Evolutionary conservation across 2,888 invertebrate genomes (phyloP).

Genomic region (Tetheella fluctuosa): DNA sequence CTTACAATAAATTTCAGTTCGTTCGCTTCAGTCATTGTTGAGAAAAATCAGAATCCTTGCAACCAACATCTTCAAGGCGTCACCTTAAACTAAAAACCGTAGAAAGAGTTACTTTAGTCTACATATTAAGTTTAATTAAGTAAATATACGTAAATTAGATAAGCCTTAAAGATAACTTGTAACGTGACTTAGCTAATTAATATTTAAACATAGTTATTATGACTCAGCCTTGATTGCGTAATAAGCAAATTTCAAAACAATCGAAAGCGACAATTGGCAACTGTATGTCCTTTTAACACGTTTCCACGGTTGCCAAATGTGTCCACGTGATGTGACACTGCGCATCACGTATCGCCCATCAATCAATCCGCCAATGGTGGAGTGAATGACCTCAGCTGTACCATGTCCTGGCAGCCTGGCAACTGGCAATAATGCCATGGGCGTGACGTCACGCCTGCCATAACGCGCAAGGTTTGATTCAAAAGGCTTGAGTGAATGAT

Average conservation of each 20-base stretch:
- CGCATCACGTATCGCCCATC: conserved; percentile 60
- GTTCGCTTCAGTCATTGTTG: no score
- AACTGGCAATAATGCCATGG: conserved; percentile 41
- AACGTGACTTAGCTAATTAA: not conserved
- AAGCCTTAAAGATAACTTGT: no score
- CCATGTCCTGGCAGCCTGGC: conserved; percentile 34
- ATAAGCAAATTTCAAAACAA: conserved; percentile 42
- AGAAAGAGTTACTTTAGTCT: no score
- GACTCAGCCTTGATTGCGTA: conserved; percentile 24
- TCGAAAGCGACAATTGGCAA: conserved; percentile 38
- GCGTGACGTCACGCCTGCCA: conserved; percentile 47
- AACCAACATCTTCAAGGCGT: no score
- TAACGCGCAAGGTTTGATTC: conserved; percentile 13
- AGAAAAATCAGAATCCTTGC: no score
- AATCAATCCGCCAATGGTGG: conserved; percentile 44
- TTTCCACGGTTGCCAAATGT: conserved; percentile 40
- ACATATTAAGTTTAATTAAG: no score
- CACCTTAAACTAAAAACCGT: no score
- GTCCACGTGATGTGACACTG: conserved; percentile 33
- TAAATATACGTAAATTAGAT: no score
- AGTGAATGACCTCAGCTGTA: conserved; percentile 64
- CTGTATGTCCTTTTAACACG: conserved; percentile 36
- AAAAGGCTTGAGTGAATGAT: not conserved
- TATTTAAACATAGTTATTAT: not conserved
- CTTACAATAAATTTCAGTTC: no score